Conservation (phyloP, 1,140 invertebrate species). For the Drosophila serrata region DNA sequence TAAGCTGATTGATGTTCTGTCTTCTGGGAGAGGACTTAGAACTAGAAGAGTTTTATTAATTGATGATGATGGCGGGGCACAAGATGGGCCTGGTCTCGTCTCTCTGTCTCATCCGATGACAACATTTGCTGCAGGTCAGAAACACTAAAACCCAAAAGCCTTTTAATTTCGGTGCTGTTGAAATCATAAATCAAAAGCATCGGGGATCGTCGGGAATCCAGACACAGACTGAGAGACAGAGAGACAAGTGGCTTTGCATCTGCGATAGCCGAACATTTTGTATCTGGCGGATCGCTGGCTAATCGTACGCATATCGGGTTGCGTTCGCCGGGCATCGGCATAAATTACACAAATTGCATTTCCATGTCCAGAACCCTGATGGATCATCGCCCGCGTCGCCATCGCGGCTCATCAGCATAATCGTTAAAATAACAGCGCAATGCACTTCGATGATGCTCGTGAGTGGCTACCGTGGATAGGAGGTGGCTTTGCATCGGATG, state of each 20-base stretch:
- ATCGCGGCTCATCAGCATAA: slow-evolving; percentile 79
- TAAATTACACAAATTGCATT: slow-evolving; percentile 85
- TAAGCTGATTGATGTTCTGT: slow-evolving; percentile 73
- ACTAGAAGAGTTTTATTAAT: slow-evolving; percentile 70
- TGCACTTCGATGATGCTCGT: slow-evolving; percentile 74
- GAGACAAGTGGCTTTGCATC: slow-evolving; percentile 60
- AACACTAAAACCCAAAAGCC: slow-evolving; percentile 56
- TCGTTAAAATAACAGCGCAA: slow-evolving; percentile 85
- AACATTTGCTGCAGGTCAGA: slow-evolving; percentile 81
- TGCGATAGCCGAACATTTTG: slow-evolving; percentile 73
- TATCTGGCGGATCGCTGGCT: slow-evolving; percentile 78
- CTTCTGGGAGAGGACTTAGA: slow-evolving; percentile 37
- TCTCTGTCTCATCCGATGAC: slow-evolving; percentile 61
- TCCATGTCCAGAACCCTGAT: slow-evolving; percentile 80
- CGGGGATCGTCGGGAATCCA: slow-evolving; percentile 32
- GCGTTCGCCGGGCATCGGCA: slow-evolving; percentile 60
- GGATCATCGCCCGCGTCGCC: slow-evolving; percentile 77
- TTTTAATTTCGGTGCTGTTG: slow-evolving; percentile 75
- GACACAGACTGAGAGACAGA: background rate
- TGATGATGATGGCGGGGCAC: slow-evolving; percentile 51
- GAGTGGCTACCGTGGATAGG: slow-evolving; percentile 65
- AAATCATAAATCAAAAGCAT: slow-evolving; percentile 81
- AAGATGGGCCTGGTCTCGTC: slow-evolving; percentile 12
- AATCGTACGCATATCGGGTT: slow-evolving; percentile 66
- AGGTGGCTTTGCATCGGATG: background rate